Evolutionary conservation across 2,797 vertebrate genomes (phyloP), one percentile per base, ranked within the genome.

Genomic region (Chromis chromis): DNA sequence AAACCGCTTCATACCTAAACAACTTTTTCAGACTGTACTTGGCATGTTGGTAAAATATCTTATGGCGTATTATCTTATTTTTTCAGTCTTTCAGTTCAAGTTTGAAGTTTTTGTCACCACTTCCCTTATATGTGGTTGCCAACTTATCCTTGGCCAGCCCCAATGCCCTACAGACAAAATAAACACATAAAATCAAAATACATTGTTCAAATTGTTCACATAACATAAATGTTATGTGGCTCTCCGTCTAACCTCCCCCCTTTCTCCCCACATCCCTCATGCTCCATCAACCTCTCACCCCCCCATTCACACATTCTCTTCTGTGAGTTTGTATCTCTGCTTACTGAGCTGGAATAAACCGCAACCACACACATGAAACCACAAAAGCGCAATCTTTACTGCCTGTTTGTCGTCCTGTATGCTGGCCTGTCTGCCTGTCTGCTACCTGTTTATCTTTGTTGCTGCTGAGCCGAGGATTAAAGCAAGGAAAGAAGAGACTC

Each of bases 331-430:
- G 19, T n/a, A n/a, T 46, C 44, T 46, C 44, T 46, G 44, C 44
- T 46, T 19, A 46, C 44, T n/a, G 44, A 19, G 44, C 44, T 46
- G 44, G 44, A n/a, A 46, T 19, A 46, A 46, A 42, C 40, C 40
- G 5, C 44, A 21, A 48, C 44, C 44, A n/a, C 44, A n/a, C 19
- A n/a, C 44, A 44, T 44, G 33, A 21, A 48, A 48, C 44, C 44
- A 21, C 44, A 65, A 54, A 59, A 65, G 48, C 33, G 42, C 48
- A 48, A 16, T 65, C 27, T 54, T 53, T n/a, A 40, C 61, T 53
- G 55, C 14, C 24, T 60, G 8, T 44, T 17, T 17, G 17, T 12
- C 42, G 14, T 48, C 44, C 44, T 6, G 6, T 48, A 17, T 19
- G 28, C 42, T 64, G 65, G 16, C 9, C 63, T 36, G 66, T 21